Conservation (phyloP, 2,888 invertebrate genomes). For the Lasioglossum morio region DNA sequence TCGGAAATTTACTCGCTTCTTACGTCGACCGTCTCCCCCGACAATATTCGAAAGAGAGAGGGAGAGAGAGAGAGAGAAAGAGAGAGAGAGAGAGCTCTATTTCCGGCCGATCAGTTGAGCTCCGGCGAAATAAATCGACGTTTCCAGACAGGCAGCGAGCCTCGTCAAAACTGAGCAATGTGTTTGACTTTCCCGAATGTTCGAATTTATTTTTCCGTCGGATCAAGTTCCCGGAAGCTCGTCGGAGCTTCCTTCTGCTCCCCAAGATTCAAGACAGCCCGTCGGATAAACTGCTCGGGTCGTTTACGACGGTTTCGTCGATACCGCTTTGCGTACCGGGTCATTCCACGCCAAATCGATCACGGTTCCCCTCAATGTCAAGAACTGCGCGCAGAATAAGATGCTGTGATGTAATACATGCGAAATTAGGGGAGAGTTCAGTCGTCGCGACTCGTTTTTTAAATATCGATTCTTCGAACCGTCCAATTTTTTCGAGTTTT, state of each 20-base stretch:
- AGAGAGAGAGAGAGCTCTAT: neutral
- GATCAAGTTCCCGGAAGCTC: constrained; percentile 30
- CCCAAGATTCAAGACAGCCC: neutral
- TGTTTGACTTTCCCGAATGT: constrained; percentile 16
- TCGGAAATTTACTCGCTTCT: constrained; percentile 27
- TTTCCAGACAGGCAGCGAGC: constrained; percentile 2
- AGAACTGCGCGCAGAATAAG: neutral
- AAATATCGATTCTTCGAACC: neutral
- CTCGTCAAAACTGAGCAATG: neutral
- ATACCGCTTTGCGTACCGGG: neutral
- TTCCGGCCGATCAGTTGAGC: constrained; percentile 9
- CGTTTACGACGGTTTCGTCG: constrained; percentile 1
- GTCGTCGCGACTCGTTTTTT: neutral
- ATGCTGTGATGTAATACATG: neutral
- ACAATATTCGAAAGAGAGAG: neutral
- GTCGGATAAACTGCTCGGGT: constrained; percentile 11
- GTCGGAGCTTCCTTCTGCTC: neutral
- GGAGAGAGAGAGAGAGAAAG: neutral
- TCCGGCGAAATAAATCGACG: constrained; percentile 18
- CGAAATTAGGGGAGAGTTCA: neutral
- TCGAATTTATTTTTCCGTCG: constrained; percentile 40
- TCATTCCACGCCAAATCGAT: constrained; percentile 1
- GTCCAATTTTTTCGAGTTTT: neutral
- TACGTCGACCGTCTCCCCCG: neutral
- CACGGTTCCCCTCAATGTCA: neutral